phyloP scores from a whole-genome alignment of 2,888 invertebrate species.

The Euspilapteryx auroguttella region DNA sequence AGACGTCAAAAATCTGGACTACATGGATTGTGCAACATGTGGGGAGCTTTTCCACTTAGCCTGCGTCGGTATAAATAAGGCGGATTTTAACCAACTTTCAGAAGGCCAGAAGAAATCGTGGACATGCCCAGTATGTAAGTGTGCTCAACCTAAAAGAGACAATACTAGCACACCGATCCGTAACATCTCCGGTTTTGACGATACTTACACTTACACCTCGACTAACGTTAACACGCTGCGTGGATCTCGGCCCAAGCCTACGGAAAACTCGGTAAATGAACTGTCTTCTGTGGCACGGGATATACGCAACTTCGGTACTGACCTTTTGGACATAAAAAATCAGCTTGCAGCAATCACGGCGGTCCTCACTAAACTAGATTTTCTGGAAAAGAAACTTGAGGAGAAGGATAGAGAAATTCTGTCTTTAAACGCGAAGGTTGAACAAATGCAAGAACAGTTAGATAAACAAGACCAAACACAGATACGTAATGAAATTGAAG shows the following conservation, averaged over 20 bases:
- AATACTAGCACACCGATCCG: neutral
- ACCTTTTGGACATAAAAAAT: neutral
- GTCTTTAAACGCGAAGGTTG: neutral
- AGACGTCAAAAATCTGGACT: neutral
- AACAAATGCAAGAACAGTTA: neutral
- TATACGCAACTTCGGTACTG: neutral
- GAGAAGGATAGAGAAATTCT: neutral
- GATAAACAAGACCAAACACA: neutral
- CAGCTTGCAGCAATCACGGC: neutral
- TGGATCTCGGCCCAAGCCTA: neutral
- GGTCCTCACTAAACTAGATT: neutral
- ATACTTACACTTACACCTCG: neutral
- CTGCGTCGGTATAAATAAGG: neutral
- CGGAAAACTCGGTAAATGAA: neutral
- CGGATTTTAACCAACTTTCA: neutral
- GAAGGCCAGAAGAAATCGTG: neutral
- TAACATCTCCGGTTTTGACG: neutral
- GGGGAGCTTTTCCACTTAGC: neutral
- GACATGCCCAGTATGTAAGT: neutral
- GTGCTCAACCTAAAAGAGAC: neutral
- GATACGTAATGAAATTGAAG: conserved; percentile 3
- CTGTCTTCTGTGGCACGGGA: neutral
- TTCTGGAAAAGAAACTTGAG: neutral
- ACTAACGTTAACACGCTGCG: neutral
- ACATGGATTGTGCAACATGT: neutral